Evolutionary conservation across 1,140 invertebrate species (phyloP).

Genomic region (Odontomachus brunneus): DNA sequence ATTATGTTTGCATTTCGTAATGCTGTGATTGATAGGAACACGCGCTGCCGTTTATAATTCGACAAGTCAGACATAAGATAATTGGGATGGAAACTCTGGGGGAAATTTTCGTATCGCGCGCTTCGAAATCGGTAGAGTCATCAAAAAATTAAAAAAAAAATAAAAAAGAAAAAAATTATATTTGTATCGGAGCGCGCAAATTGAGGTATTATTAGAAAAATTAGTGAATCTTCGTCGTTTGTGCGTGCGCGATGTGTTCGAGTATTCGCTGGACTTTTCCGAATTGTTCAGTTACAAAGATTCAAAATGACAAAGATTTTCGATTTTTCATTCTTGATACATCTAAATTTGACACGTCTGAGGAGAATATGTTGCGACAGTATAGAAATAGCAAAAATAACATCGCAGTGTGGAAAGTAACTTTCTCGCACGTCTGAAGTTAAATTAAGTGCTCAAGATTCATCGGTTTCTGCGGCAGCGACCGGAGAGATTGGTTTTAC

Average conservation of each 20-base stretch:
- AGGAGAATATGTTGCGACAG: no score
- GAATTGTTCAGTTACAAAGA: no score
- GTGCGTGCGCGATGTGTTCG: no score
- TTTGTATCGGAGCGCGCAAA: not conserved
- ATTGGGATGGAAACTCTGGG: constrained; percentile 16
- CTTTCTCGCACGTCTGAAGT: not conserved
- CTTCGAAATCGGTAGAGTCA: not conserved
- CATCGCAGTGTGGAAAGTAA: not conserved
- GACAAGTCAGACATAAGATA: constrained; percentile 6
- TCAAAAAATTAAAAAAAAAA: constrained; percentile 15
- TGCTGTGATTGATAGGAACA: constrained; percentile 55
- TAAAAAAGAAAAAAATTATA: not conserved
- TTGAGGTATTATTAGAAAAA: constrained; percentile 17
- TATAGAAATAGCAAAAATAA: not conserved
- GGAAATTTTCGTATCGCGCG: constrained; percentile 17
- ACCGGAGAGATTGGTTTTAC: constrained; percentile 25
- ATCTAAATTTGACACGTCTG: no score
- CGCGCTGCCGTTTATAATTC: constrained; percentile 30
- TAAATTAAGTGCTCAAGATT: constrained; percentile 16
- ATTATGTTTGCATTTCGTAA: constrained; percentile 56
- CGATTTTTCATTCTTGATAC: no score
- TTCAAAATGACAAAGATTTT: no score
- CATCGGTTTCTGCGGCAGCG: not conserved
- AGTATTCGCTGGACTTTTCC: no score
- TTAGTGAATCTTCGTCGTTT: not conserved